Percentiles rank a stretch among this genome's conserved stretches.
Evolutionary conservation across 2,797 vertebrate genomes (phyloP).

Genomic region (Antrozous pallidus): DNA sequence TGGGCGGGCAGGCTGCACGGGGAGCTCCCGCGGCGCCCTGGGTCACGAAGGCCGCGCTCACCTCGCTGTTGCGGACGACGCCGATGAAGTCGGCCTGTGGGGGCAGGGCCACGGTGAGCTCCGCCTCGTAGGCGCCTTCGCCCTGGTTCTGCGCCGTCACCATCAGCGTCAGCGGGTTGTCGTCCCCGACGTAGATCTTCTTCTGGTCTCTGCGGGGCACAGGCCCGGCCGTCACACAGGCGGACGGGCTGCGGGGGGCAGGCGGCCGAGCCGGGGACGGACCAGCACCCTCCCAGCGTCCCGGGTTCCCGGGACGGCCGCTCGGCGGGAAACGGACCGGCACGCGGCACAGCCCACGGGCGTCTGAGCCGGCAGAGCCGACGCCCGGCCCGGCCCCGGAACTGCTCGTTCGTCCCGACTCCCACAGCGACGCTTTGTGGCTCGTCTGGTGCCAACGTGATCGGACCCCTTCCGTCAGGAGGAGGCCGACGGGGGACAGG

Average conservation of each 20-base stretch:
- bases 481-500: neutral
- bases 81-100: slow-evolving; percentile 94
- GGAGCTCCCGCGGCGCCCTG: neutral
- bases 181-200: slow-evolving; percentile 94
- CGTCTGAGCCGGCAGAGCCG: no score
- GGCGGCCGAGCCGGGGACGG: no score
- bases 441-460: neutral
- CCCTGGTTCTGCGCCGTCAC: slow-evolving; percentile 91
- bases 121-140: slow-evolving; percentile 97
- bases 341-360: no score
- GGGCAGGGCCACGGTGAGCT: slow-evolving; percentile 90
- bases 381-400: no score
- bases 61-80: slow-evolving; percentile 91
- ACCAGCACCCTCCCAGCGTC: no score
- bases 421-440: neutral
- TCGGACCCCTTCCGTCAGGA: neutral
- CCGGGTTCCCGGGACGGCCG: no score
- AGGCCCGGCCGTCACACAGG: neutral
- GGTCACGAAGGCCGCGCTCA: slow-evolving; percentile 68
- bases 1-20: no score
- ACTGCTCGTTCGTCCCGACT: neutral
- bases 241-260: neutral
- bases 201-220: slow-evolving; percentile 87
- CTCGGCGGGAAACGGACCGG: no score
- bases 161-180: slow-evolving; percentile 92